Evolutionary conservation across 2,797 vertebrate species (phyloP).

Genomic region (Acanthopagrus latus): DNA sequence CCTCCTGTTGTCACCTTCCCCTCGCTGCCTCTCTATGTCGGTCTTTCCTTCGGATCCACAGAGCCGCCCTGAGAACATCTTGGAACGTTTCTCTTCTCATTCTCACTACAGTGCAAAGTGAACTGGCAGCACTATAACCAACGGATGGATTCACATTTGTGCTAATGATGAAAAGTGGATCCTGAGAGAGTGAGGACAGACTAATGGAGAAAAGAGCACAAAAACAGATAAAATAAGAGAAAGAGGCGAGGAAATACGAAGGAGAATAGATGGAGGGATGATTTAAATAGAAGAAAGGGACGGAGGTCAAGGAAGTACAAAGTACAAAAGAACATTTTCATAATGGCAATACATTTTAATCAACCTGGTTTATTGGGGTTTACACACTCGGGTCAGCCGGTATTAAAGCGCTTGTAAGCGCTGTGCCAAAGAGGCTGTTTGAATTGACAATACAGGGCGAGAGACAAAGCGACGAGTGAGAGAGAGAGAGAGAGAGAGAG

Average conservation of each 20-base stretch:
- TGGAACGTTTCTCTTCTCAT: constrained; percentile 40
- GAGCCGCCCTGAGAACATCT: constrained; percentile 25
- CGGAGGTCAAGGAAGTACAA: background rate
- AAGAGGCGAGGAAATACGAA: too few species aligned
- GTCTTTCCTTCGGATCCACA: constrained; percentile 31
- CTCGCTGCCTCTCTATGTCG: background rate
- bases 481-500: background rate
- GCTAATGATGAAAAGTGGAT: background rate
- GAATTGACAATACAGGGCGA: background rate
- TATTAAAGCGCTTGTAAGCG: constrained; percentile 10
- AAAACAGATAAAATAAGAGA: background rate
- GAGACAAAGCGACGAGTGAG: constrained; percentile 5
- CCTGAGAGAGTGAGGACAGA: background rate
- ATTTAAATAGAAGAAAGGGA: background rate
- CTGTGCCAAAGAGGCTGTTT: background rate
- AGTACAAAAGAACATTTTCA: background rate
- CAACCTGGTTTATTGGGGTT: constrained; percentile 4
- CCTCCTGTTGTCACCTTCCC: background rate
- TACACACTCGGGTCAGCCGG: background rate
- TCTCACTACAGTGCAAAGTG: constrained; percentile 23
- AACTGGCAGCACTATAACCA: constrained; percentile 24
- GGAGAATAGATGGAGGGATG: background rate
- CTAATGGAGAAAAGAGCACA: background rate
- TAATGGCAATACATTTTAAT: background rate
- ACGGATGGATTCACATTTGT: constrained; percentile 18